These are phyloP conservation scores for Drosophila sp. DNA, from an alignment of 1,140 invertebrate genomes.

Conservation along the genomic window DNA sequence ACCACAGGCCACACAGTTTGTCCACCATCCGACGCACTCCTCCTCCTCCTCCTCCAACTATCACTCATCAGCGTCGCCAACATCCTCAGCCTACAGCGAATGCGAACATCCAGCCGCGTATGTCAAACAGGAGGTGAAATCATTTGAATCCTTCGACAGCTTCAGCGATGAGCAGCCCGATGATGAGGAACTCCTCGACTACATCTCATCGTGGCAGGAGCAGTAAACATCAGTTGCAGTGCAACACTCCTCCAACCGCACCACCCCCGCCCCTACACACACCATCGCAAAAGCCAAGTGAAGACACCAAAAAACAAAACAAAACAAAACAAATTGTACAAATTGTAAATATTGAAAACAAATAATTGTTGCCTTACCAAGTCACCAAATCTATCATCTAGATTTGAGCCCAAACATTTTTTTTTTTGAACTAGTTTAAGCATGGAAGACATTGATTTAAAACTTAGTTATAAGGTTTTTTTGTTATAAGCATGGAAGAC, in stretches of 20 bases:
- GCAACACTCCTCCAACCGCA: background rate
- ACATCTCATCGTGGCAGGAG: conserved; percentile 94
- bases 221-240: conserved; percentile 80
- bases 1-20: conserved; percentile 53
- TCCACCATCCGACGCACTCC: conserved; percentile 23
- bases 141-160: conserved; percentile 88
- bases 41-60: conserved; percentile 51
- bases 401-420: conserved; percentile 20
- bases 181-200: conserved; percentile 95
- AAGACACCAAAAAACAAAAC: conserved; percentile 17
- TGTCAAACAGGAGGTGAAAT: conserved; percentile 79
- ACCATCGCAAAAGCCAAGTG: conserved; percentile 1
- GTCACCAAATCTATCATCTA: conserved; percentile 45
- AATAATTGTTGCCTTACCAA: conserved; percentile 62
- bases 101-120: conserved; percentile 83
- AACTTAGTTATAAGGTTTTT: conserved; percentile 61
- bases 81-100: conserved; percentile 89
- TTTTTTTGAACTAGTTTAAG: conserved; percentile 60
- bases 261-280: too few relatives aligned
- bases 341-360: conserved; percentile 63
- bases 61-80: conserved; percentile 90
- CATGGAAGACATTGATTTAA: conserved; percentile 82
- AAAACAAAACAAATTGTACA: conserved; percentile 47
- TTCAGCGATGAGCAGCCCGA: conserved; percentile 93
- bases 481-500: conserved; percentile 81